Evolutionary conservation across 1,140 invertebrate genomes (phyloP), one percentile per base, ranked within the genome.

Genomic region (Eupeodes corollae): DNA sequence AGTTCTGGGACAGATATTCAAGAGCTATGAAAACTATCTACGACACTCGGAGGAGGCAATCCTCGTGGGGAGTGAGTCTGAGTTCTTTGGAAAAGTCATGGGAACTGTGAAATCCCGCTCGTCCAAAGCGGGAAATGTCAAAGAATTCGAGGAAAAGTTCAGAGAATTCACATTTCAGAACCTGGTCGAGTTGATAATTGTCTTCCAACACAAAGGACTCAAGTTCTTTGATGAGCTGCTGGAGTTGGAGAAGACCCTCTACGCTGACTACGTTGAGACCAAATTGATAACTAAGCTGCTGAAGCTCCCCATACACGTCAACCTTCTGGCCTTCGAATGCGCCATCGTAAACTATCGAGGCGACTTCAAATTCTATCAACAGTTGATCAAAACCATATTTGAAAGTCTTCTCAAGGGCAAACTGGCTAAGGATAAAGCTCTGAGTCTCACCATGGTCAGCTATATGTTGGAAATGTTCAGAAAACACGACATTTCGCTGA

Each of bases 401-500:
- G 14, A 18, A 48, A 16, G 15, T 35, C n/a, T 3, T 14, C 10
- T 11, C 11, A 37, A 40, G 12, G 13, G 19, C 13, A 13, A n/a
- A n/a, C n/a, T n/a, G 30, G 12, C 13, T n/a, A 34, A 15, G 19
- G 42, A 46, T 35, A 30, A 35, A 14, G 15, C 35, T 3, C 14
- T 51, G n/a, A 35, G 15, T 11, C 14, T 51, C 21, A 47, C 42
- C 0, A 32, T 45, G 2, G 2, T 56, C 9, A 39, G 46, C 6
- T 50, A 56, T n/a, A 33, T 51, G 2, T 5, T 65, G 19, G 45
- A 55, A n/a, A 48, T 61, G 10, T 47, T 66, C 19, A 50, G 54
- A 8, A 56, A 57, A 16, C 51, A 67, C 41, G 55, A 61, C 39
- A 51, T 67, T 0, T 43, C 45, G 15, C 15, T 64, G 31, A 50